phyloP scores from a whole-genome alignment of 1,140 invertebrate species.

The Araneus ventricosus region DNA sequence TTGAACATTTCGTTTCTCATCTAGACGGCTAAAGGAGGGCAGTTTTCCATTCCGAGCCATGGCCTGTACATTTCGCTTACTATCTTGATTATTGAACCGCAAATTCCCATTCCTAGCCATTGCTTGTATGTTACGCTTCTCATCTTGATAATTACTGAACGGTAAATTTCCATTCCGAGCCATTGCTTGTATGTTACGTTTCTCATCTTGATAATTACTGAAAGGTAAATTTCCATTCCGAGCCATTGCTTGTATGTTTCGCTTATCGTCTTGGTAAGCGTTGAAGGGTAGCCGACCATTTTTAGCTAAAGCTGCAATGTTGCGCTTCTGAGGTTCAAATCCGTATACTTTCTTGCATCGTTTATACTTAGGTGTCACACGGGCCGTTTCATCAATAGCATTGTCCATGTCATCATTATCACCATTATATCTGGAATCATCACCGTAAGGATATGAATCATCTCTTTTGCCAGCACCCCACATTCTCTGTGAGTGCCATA shows the following conservation, averaged over 20 bases:
- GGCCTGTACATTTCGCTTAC: slow-evolving; percentile 29
- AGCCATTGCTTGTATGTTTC: slow-evolving; percentile 36
- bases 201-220: background rate
- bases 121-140: slow-evolving; percentile 49
- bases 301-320: slow-evolving; percentile 16
- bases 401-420: slow-evolving; percentile 39
- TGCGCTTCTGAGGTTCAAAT: slow-evolving; percentile 19
- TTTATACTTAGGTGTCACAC: background rate
- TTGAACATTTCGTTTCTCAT: slow-evolving; percentile 54
- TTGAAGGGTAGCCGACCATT: slow-evolving; percentile 34
- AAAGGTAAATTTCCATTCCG: slow-evolving; percentile 38
- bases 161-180: slow-evolving; percentile 57
- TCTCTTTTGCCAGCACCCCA: slow-evolving; percentile 65
- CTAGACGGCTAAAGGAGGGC: background rate
- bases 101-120: slow-evolving; percentile 50
- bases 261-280: slow-evolving; percentile 22
- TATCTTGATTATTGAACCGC: slow-evolving; percentile 10
- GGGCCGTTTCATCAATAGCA: slow-evolving; percentile 21
- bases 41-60: slow-evolving; percentile 52
- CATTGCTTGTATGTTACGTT: slow-evolving; percentile 50
- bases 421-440: background rate
- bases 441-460: slow-evolving; percentile 34
- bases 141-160: background rate
- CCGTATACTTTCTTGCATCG: slow-evolving; percentile 36
- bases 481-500: slow-evolving; percentile 71